These are phyloP conservation scores for Metridium senile DNA, from an alignment of 92 coral and sea anemone species.

Conservation along the genomic window DNA sequence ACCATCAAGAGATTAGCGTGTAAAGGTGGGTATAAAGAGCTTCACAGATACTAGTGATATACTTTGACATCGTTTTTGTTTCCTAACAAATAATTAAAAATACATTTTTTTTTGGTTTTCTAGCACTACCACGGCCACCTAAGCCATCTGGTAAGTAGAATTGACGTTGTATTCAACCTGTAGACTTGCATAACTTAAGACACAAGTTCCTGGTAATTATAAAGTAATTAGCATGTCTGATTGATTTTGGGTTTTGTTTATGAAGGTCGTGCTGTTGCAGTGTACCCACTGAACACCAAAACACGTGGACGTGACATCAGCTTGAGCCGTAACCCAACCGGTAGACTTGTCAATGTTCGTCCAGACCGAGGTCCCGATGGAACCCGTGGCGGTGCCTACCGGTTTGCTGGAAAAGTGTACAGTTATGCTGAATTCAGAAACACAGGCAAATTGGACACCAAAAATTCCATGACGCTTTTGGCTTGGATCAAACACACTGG, in stretches of 20 bases:
- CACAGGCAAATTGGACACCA: conserved; percentile 52
- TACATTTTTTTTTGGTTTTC: neutral
- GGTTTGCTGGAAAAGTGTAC: conserved; percentile 37
- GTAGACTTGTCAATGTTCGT: conserved; percentile 31
- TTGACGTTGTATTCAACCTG: neutral
- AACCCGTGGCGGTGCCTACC: conserved; percentile 56
- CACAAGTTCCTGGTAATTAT: too few species aligned
- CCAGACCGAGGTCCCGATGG: conserved; percentile 50
- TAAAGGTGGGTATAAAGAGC: conserved; percentile 52
- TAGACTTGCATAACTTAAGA: too few species aligned
- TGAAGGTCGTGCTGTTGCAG: conserved; percentile 41
- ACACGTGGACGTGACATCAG: conserved; percentile 43
- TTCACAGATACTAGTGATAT: too few species aligned
- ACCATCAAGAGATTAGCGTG: conserved; percentile 58
- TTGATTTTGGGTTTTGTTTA: neutral
- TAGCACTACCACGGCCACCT: neutral
- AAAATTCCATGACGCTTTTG: conserved; percentile 59
- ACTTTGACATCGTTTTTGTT: too few species aligned
- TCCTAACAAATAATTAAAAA: neutral
- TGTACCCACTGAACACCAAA: conserved; percentile 43
- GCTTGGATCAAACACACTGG: conserved; percentile 67
- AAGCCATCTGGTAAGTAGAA: neutral
- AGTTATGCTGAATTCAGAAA: conserved; percentile 48
- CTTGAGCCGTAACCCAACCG: conserved; percentile 27
- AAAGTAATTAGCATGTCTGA: too few species aligned